Conservation (phyloP, 1,140 invertebrate species). For the Scaptomyza graminum region DNA sequence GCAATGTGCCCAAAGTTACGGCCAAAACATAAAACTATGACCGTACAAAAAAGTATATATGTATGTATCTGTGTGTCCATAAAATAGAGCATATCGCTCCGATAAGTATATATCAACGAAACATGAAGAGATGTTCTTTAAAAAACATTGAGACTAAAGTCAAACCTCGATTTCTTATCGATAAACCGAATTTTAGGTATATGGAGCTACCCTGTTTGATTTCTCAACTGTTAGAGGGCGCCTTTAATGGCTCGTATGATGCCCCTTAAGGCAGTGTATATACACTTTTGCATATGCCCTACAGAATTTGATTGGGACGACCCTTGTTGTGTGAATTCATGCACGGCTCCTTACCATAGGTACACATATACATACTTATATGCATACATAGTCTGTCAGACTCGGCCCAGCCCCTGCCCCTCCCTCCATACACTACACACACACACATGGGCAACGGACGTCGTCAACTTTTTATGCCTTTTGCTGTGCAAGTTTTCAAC, state of each 20-base stretch:
- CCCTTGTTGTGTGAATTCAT: slow-evolving; percentile 11
- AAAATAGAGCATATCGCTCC: no score
- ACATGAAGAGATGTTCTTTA: no score
- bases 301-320: slow-evolving; percentile 4
- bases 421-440: slow-evolving; percentile 2
- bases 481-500: slow-evolving; percentile 62
- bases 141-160: no score
- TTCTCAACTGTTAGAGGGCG: neutral
- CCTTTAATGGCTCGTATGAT: neutral
- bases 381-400: slow-evolving; percentile 26
- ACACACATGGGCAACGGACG: slow-evolving; percentile 19
- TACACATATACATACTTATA: slow-evolving; percentile 4
- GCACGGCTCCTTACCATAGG: neutral
- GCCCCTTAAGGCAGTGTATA: neutral
- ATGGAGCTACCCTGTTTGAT: neutral
- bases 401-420: slow-evolving; percentile 9
- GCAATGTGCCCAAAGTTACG: slow-evolving; percentile 26
- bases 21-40: slow-evolving; percentile 25
- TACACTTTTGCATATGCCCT: neutral
- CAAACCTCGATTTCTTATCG: no score
- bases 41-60: neutral
- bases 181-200: no score
- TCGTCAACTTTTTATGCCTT: slow-evolving; percentile 55
- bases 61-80: neutral
- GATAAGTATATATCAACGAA: no score